A percentile compares a stretch with the other conserved stretches of the same genome.
phyloP scores from a whole-genome alignment of 2,888 invertebrate genomes.

The Lumbricus terrestris region DNA sequence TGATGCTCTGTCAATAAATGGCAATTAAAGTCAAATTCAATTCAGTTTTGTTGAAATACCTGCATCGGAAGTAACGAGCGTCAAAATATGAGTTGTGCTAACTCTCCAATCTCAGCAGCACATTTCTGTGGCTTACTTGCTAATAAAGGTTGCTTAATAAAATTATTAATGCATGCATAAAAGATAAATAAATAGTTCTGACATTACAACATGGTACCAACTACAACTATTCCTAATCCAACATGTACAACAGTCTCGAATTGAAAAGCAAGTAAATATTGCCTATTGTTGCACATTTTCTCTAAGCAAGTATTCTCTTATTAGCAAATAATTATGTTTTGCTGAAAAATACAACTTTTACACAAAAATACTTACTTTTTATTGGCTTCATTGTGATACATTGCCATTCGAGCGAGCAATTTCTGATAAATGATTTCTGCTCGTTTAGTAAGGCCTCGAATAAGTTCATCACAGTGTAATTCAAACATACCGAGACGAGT shows the following conservation, averaged over 20 bases:
- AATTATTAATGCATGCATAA: too few relatives aligned
- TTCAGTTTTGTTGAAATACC: too few relatives aligned
- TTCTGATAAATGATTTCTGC: slow-evolving; percentile 72
- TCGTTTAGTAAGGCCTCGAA: slow-evolving; percentile 70
- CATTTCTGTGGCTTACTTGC: neutral
- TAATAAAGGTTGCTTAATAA: neutral
- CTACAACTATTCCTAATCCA: too few relatives aligned
- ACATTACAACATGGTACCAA: too few relatives aligned
- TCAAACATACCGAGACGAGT: slow-evolving; percentile 81
- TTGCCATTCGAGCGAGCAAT: slow-evolving; percentile 73
- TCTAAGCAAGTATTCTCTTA: neutral
- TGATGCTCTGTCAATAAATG: too few relatives aligned
- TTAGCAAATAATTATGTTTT: neutral
- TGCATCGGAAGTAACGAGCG: neutral
- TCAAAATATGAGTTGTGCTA: neutral
- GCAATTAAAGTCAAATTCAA: too few relatives aligned
- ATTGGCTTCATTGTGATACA: slow-evolving; percentile 77
- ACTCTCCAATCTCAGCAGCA: neutral
- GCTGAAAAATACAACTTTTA: neutral
- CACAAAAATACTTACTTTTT: slow-evolving; percentile 65
- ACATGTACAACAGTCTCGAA: too few relatives aligned
- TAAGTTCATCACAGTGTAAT: slow-evolving; percentile 77
- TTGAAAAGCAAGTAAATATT: too few relatives aligned
- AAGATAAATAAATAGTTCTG: too few relatives aligned
- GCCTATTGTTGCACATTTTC: too few relatives aligned